Evolutionary conservation across 30 jellyfish, hydroid and myxozoan genomes (phyloP).

Genomic region (Phacellophora camtschatica): DNA sequence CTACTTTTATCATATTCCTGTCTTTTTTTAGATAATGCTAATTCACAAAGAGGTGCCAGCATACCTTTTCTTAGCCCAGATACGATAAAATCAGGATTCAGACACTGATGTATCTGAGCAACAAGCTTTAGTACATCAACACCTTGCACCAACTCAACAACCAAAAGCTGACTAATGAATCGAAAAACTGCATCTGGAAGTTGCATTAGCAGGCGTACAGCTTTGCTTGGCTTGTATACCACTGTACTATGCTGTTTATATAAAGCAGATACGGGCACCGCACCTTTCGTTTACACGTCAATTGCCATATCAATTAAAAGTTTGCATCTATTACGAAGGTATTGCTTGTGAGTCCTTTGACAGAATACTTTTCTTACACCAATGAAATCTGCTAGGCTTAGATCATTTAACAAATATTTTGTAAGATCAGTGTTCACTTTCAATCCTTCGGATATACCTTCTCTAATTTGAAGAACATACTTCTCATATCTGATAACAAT

Average conservation of each 20-base stretch:
- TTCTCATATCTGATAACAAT: not conserved
- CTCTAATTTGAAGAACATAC: not conserved
- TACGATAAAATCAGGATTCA: not conserved
- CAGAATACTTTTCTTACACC: not conserved
- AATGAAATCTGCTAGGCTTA: conserved; percentile 3
- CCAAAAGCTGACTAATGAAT: conserved; percentile 4
- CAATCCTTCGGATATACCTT: not conserved
- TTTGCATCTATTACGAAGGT: not conserved
- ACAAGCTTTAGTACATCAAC: not conserved
- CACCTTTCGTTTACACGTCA: not conserved
- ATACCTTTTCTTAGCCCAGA: not conserved
- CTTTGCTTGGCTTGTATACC: not conserved
- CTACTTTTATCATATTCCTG: conserved; percentile 1
- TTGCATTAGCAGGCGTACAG: conserved; percentile 11
- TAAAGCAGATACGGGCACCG: not conserved
- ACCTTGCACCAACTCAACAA: not conserved
- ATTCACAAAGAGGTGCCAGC: not conserved
- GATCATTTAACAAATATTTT: not conserved
- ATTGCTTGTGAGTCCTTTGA: conserved; percentile 1
- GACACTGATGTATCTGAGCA: not conserved
- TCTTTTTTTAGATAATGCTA: conserved; percentile 15
- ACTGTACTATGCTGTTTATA: conserved; percentile 1
- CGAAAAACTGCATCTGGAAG: conserved; percentile 9
- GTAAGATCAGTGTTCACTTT: not conserved
- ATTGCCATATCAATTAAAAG: not conserved